Base-by-base conservation (phyloP, 2,888 invertebrate genomes). In the Campaea margaritaria region DNA sequence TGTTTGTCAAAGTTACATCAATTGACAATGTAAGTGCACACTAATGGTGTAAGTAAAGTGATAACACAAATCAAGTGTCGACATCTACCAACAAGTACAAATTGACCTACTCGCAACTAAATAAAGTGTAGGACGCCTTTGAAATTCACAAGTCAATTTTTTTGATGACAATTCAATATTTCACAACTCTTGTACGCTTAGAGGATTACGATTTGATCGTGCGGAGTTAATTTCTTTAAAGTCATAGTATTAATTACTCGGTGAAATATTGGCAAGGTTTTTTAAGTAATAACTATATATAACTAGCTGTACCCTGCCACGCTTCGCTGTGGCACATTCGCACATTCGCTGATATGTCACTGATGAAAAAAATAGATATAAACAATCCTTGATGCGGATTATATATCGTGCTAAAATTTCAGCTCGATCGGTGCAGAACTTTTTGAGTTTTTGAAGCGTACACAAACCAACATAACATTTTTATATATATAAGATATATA, bases 1-100 rank as follows among this genome's bases (percentile, higher is more conserved):
- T 85, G 80, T 87, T 87, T 85, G 84, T 81, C 69, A 67, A 82
- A 75, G 81, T 86, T 85, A 79, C 86, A 83, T 69, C 77, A 82
- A 81, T 74, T 81, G 78, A 62, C 77, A 72, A 78, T 52, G 58
- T 53, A 31, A 76, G 79, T 74, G 73, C 73, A 70, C 64, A 73
- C 70, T 62, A 68, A 62, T 67, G 70, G 68, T 76, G 77, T 72
- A 75, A 80, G 74, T 67, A 51, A 89, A 82, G 89, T 89, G 89
- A 90, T 89, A 90, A 89, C 78, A 77, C 72, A 71, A 76, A 82
- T 83, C 75, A 78, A 74, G 76, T 87, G 77, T 76, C 74, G 83
- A 82, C 85, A 86, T 69, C 34, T 53, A 54, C 58, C 57, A 61
- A 68, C 65, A 15, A 67, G 68, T 63, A 69, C 56, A 72, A 69